phyloP scores from a whole-genome alignment of 2,113 vertebrate genomes.

The Pitta sordida region DNA sequence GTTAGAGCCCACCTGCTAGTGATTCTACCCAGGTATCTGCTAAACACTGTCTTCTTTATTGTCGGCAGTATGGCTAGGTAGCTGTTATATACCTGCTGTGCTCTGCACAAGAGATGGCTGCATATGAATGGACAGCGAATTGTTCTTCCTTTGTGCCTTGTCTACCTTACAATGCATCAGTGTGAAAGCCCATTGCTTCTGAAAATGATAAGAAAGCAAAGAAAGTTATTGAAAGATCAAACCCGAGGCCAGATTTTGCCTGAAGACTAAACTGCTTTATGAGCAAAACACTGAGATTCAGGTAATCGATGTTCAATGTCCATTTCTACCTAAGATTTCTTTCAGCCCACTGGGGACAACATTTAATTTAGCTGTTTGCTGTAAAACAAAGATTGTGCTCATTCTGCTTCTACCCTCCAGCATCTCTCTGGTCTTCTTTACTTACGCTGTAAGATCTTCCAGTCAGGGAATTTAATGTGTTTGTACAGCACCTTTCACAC shows the following conservation, averaged over 20 bases:
- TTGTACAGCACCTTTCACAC: not conserved
- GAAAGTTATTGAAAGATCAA: conserved; percentile 63
- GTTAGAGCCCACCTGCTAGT: conserved; percentile 33
- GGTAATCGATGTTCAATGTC: conserved; percentile 56
- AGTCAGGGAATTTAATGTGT: conserved; percentile 31
- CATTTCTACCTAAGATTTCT: conserved; percentile 53
- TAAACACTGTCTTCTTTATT: conserved; percentile 47
- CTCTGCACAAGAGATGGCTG: not conserved
- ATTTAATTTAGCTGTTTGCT: conserved; percentile 67
- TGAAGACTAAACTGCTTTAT: conserved; percentile 47
- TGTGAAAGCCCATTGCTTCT: conserved; percentile 47
- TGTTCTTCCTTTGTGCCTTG: conserved; percentile 34
- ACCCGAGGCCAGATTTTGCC: conserved; percentile 43
- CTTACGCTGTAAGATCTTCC: conserved; percentile 33
- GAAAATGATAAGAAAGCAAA: conserved; percentile 59
- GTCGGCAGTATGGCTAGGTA: not conserved
- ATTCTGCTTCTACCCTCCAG: conserved; percentile 46
- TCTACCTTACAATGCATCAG: conserved; percentile 39
- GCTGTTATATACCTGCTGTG: conserved; percentile 45
- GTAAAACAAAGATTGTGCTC: conserved; percentile 51
- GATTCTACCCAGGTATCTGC: conserved; percentile 25
- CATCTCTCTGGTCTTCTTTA: conserved; percentile 31
- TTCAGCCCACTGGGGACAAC: conserved; percentile 60
- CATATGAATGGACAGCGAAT: conserved; percentile 32
- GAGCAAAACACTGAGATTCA: conserved; percentile 33